Percentiles rank a stretch among this genome's conserved stretches.
phyloP scores from a whole-genome alignment of 2,888 invertebrate genomes.

The Bhutanitis thaidina region DNA sequence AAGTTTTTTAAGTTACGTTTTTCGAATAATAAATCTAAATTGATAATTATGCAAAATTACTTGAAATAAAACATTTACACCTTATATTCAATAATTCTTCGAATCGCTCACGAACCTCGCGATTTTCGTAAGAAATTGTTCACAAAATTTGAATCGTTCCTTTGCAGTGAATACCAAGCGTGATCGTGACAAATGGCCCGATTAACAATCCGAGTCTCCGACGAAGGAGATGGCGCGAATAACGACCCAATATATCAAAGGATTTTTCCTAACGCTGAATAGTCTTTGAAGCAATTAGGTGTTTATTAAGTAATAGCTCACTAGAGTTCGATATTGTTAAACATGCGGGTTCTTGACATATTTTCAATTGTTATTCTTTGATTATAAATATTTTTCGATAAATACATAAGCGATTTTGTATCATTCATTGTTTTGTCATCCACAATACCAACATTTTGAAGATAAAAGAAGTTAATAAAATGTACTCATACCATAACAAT shows the following conservation, averaged over 20 bases:
- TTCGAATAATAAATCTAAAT: too few relatives aligned
- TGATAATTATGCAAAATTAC: background rate
- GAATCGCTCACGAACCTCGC: conserved; percentile 20
- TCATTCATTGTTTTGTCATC: too few relatives aligned
- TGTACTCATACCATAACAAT: too few relatives aligned
- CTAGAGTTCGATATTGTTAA: background rate
- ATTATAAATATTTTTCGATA: too few relatives aligned
- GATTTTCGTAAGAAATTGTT: conserved; percentile 54
- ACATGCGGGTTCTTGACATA: too few relatives aligned
- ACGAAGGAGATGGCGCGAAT: conserved; percentile 68
- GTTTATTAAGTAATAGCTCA: conserved; percentile 41
- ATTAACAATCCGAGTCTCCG: conserved; percentile 69
- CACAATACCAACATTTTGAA: too few relatives aligned
- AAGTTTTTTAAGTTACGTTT: too few relatives aligned
- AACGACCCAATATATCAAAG: conserved; percentile 78
- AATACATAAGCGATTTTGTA: too few relatives aligned
- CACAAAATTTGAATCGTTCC: conserved; percentile 62
- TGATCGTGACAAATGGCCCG: conserved; percentile 75
- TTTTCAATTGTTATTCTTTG: too few relatives aligned
- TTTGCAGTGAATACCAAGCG: conserved; percentile 60
- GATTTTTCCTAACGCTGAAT: conserved; percentile 66
- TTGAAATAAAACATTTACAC: conserved; percentile 1
- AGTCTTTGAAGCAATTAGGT: conserved; percentile 48
- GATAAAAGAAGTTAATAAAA: too few relatives aligned
- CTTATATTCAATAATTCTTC: background rate